Conservation (phyloP, 2,797 vertebrate species). For the Helostoma temminkii region DNA sequence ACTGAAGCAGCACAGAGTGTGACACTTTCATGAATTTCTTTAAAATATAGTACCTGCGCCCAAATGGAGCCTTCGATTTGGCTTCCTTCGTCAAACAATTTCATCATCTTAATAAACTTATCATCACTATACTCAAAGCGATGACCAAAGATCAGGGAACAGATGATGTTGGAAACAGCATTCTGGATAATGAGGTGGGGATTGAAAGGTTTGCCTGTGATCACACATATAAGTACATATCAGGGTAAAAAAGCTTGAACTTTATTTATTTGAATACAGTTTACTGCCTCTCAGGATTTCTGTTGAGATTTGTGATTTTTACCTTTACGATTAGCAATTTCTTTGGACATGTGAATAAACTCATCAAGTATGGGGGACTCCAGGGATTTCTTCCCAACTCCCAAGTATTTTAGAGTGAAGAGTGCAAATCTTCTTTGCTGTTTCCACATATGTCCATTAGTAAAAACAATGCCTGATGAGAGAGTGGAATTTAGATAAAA, state of each 20-base stretch:
- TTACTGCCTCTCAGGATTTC: too few relatives aligned
- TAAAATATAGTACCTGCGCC: slow-evolving; percentile 38
- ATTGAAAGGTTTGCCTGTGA: slow-evolving; percentile 81
- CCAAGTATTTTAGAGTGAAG: slow-evolving; percentile 67
- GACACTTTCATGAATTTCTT: too few relatives aligned
- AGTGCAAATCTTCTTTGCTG: slow-evolving; percentile 73
- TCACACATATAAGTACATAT: too few relatives aligned
- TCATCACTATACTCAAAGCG: slow-evolving; percentile 75
- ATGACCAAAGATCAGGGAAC: slow-evolving; percentile 80
- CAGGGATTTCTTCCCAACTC: slow-evolving; percentile 62
- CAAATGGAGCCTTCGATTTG: slow-evolving; percentile 31
- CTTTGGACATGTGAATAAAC: slow-evolving; percentile 8
- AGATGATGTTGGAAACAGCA: slow-evolving; percentile 81
- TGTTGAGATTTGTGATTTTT: too few relatives aligned
- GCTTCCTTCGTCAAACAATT: rapidly evolving
- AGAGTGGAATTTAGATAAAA: background rate
- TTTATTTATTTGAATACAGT: too few relatives aligned
- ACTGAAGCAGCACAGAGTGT: too few relatives aligned
- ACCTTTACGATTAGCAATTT: too few relatives aligned
- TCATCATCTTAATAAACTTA: slow-evolving; percentile 34
- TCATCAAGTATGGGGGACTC: slow-evolving; percentile 75
- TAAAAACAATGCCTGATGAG: slow-evolving; percentile 62
- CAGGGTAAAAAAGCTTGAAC: too few relatives aligned
- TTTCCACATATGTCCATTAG: slow-evolving; percentile 63
- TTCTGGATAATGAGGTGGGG: slow-evolving; percentile 72